Conservation (phyloP, 2,797 vertebrate genomes). For the Rhinoraja longicauda region DNA sequence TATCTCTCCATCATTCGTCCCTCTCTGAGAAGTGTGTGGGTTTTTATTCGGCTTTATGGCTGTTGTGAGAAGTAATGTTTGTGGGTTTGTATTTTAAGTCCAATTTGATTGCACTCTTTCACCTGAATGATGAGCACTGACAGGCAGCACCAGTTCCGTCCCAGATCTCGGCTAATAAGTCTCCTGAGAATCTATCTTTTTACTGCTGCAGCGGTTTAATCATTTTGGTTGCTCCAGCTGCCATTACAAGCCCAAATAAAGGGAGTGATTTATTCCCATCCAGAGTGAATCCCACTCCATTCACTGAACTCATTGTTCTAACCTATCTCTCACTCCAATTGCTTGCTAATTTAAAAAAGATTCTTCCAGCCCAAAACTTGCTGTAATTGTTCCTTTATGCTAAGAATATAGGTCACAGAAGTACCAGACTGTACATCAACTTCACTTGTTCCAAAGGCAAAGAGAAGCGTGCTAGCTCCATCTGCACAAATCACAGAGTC, state of each 20-base stretch:
- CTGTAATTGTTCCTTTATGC: not conserved
- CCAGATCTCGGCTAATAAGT: not conserved
- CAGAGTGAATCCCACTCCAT: not conserved
- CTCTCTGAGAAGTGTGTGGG: not conserved
- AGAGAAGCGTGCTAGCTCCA: not conserved
- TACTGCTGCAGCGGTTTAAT: not conserved
- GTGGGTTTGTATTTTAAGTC: not conserved
- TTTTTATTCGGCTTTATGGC: not conserved
- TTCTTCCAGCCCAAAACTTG: not conserved
- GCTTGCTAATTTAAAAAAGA: not conserved
- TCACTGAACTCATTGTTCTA: not conserved
- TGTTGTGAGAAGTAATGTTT: not conserved
- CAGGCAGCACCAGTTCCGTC: not conserved
- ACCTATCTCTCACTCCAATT: not conserved
- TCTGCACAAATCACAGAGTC: too few species aligned
- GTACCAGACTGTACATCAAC: not conserved
- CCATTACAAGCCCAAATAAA: not conserved
- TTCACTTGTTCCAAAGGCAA: not conserved
- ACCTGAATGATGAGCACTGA: not conserved
- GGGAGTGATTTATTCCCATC: not conserved
- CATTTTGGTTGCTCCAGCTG: not conserved
- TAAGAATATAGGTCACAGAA: not conserved
- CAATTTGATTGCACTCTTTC: not conserved
- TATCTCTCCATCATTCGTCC: not conserved
- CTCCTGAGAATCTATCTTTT: slow-evolving; percentile 24